Evolutionary conservation across 2,888 invertebrate species (phyloP).

Genomic region (Tachina grossa): DNA sequence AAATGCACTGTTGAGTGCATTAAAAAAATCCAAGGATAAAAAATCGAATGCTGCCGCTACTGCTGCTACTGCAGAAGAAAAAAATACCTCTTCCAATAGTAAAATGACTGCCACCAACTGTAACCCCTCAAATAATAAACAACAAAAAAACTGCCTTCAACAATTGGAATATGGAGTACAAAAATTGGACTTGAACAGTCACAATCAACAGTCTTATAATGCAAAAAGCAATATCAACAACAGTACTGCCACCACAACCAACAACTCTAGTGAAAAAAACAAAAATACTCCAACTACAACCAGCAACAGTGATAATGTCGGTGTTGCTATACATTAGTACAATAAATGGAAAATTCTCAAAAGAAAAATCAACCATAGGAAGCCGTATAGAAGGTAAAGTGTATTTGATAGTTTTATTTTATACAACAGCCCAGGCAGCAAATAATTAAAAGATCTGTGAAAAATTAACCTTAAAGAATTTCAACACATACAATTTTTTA

Average conservation of each 20-base stretch:
- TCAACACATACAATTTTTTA: not conserved
- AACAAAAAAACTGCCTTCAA: slow-evolving; percentile 69
- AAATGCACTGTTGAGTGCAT: slow-evolving; percentile 79
- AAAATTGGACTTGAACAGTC: slow-evolving; percentile 81
- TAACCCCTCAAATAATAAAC: slow-evolving; percentile 42
- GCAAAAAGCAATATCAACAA: slow-evolving; percentile 15
- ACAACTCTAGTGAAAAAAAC: slow-evolving; percentile 22
- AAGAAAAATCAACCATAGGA: not conserved
- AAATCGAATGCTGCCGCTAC: slow-evolving; percentile 72
- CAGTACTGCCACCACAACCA: not conserved
- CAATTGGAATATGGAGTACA: slow-evolving; percentile 81
- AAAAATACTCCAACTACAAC: slow-evolving; percentile 34
- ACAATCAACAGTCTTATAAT: slow-evolving; percentile 70
- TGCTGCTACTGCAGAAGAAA: slow-evolving; percentile 67
- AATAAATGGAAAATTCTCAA: not conserved
- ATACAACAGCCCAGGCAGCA: slow-evolving; percentile 1
- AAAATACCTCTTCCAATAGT: slow-evolving; percentile 72
- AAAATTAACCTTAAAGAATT: slow-evolving; percentile 1
- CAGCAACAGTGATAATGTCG: slow-evolving; percentile 28
- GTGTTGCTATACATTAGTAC: slow-evolving; percentile 55
- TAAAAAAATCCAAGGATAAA: slow-evolving; percentile 81
- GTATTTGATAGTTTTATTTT: slow-evolving; percentile 22
- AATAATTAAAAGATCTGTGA: slow-evolving; percentile 3
- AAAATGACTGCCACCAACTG: slow-evolving; percentile 44
- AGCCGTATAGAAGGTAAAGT: slow-evolving; percentile 36